These are phyloP conservation scores for Anguilla japonica DNA, from an alignment of 2,113 vertebrate genomes.

Conservation along the genomic window DNA sequence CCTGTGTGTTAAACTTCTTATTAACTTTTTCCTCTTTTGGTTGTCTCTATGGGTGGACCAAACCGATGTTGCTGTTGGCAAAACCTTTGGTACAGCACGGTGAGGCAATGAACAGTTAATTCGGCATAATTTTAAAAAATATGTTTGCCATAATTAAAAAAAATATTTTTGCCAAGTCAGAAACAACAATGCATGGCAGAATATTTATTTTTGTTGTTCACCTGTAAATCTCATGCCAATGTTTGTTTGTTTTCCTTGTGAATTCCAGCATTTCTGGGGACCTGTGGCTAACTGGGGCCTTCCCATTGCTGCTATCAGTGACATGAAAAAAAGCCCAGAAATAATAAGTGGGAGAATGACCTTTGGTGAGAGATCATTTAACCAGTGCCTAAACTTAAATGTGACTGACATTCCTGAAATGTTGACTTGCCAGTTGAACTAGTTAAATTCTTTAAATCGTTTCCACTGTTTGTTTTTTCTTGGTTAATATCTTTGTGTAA, in stretches of 20 bases:
- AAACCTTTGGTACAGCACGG: not conserved
- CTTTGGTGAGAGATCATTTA: slow-evolving; percentile 74
- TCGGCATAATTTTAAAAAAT: not conserved
- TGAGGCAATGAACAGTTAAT: not conserved
- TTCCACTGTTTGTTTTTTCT: too few relatives aligned
- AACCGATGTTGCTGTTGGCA: not conserved
- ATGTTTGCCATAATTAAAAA: too few relatives aligned
- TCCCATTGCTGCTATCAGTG: slow-evolving; percentile 88
- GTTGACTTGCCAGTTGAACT: too few relatives aligned
- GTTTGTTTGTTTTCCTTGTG: not conserved
- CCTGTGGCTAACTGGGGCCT: slow-evolving; percentile 97
- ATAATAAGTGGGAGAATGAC: slow-evolving; percentile 98
- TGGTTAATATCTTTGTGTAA: not conserved
- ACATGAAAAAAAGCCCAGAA: slow-evolving; percentile 98
- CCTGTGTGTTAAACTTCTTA: too few relatives aligned
- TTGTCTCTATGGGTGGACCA: not conserved
- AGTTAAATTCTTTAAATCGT: too few relatives aligned
- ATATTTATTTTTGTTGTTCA: not conserved
- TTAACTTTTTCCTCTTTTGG: not conserved
- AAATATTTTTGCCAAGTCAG: too few relatives aligned
- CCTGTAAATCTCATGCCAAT: not conserved
- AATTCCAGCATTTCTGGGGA: slow-evolving; percentile 91
- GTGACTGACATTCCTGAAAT: not conserved
- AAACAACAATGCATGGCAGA: too few relatives aligned
- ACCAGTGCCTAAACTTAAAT: too few relatives aligned